Evolutionary conservation across 1,140 invertebrate species (phyloP).

Genomic region (Leptinotarsa lineolata): DNA sequence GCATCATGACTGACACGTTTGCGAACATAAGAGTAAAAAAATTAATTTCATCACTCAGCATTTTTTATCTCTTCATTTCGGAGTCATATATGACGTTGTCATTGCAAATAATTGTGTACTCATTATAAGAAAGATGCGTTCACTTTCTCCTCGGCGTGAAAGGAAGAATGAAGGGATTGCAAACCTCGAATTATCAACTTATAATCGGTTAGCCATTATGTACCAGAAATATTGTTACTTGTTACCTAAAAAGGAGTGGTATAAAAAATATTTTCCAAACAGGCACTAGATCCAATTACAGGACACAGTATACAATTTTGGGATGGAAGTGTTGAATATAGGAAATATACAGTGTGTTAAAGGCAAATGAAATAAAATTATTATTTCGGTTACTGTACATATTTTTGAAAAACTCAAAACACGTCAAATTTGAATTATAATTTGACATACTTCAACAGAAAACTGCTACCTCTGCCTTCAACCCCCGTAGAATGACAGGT

Average conservation of each 20-base stretch:
- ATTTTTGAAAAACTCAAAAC: no score
- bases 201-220: background rate
- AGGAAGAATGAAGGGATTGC: background rate
- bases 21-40: background rate
- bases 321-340: background rate
- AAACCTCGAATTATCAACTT: background rate
- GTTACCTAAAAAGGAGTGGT: no score
- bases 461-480: no score
- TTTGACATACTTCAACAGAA: no score
- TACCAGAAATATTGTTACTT: background rate
- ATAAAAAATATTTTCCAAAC: no score
- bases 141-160: background rate
- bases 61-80: background rate
- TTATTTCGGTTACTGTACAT: no score
- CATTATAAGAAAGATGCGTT: background rate
- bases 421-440: no score
- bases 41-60: background rate
- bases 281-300: background rate
- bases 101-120: background rate
- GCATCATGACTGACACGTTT: background rate
- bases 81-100: background rate
- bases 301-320: background rate
- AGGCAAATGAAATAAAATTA: no score
- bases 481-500: no score
- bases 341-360: no score